Percentiles rank a stretch among this genome's conserved stretches.
Evolutionary conservation across 2,797 vertebrate genomes (phyloP).

Genomic region (Alcedo atthis): DNA sequence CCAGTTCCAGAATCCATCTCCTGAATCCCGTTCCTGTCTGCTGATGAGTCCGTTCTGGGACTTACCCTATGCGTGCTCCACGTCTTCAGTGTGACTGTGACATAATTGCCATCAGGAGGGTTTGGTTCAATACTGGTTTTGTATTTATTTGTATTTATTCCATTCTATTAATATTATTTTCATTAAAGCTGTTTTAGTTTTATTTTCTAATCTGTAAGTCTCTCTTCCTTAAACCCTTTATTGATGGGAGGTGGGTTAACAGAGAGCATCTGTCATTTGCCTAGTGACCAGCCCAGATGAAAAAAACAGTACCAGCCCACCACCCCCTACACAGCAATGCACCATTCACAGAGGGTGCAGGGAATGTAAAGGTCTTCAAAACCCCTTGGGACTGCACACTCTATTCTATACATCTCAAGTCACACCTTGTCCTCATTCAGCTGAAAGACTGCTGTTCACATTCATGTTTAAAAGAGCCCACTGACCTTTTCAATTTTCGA

Average conservation of each 20-base stretch:
- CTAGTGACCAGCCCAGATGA: neutral
- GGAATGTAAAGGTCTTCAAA: neutral
- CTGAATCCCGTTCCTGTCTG: too few species aligned
- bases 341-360: neutral
- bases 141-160: too few species aligned
- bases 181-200: neutral
- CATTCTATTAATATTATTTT: too few species aligned
- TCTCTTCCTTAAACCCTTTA: neutral
- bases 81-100: too few species aligned
- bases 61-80: too few species aligned
- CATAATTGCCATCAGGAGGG: too few species aligned
- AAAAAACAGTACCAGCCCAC: neutral
- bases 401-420: neutral
- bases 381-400: neutral
- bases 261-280: neutral
- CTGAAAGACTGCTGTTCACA: neutral
- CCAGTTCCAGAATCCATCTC: too few species aligned
- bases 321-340: neutral
- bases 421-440: neutral
- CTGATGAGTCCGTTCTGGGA: too few species aligned
- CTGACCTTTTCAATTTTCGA: constrained; percentile 85
- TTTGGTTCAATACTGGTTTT: too few species aligned
- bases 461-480: neutral
- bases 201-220: neutral
- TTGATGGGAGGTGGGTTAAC: neutral